Base-by-base conservation (phyloP, 2,797 vertebrate genomes). In the Lithobates sylvaticus region DNA sequence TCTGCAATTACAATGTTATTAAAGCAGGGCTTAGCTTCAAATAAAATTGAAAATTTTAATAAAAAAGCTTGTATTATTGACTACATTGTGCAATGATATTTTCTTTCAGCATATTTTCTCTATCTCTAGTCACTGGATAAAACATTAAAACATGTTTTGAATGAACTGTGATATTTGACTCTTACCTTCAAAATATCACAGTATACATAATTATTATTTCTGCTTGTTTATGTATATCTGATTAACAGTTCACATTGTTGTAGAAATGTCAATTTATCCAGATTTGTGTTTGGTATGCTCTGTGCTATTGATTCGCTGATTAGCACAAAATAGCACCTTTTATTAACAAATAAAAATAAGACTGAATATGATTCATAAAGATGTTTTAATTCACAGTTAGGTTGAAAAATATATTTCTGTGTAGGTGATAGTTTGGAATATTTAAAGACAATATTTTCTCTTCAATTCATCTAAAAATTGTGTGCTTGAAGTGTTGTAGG, bases 121-220 rank as follows among this genome's bases (percentile, higher is more conserved):
- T 36, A 39, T 70, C 68, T 21, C 10, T 18, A 70, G 29, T 34
- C 68, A 70, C 29, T 36, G 32, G 29, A 23, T 23, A 23, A 18
- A 42, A 42, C 39, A 26, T 71, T 71, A 18, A 71, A 71, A 71
- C n/a, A 23, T 71, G 15, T 36, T 42, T 39, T 39, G 69, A 71
- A 71, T 39, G 69, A 71, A 42, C 69, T 74, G 71, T 74, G 71
- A 44, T 74, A 74, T 74, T 74, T 74, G 39, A 15, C 1, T 26
- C 2, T 74, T 8, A 74, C 71, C 39, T 74, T 73, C n/a, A 74
- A 74, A 74, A 47, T 74, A 74, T 44, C 71, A 74, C 39, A 12
- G 39, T 26, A 74, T 74, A 44, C 71, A 74, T 74, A 74, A 26
- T 74, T 26, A 27, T 74, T 26, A 8, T 74, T 44, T 74, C 10